Evolutionary conservation across 1,140 invertebrate species (phyloP).

Genomic region (Lucilia sericata): DNA sequence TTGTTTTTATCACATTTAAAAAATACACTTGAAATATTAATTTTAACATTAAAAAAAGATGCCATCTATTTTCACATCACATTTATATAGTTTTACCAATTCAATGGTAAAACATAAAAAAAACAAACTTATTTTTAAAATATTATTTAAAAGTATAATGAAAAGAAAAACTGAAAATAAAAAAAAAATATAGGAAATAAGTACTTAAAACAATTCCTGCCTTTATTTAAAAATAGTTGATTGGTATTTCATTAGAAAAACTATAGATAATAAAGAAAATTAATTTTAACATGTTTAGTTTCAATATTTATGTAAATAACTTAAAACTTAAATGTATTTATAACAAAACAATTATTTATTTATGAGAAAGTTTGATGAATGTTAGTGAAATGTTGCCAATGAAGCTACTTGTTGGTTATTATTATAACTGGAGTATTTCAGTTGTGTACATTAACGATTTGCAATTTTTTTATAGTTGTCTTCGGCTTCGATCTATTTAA

Average conservation of each 20-base stretch:
- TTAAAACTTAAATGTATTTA: not conserved
- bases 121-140: not conserved
- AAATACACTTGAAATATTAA: not conserved
- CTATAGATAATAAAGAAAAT: no score
- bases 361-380: no score
- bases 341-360: not conserved
- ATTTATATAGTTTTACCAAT: not conserved
- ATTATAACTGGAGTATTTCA: no score
- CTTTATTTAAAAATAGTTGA: no score
- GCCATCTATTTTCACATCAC: not conserved
- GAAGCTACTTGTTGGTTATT: no score
- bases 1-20: not conserved
- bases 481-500: no score
- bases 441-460: no score
- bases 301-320: not conserved
- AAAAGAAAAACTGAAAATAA: not conserved
- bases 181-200: not conserved
- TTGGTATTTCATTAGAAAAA: no score
- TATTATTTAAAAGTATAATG: not conserved
- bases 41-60: not conserved
- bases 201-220: no score
- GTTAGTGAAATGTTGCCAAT: no score
- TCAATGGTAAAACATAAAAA: not conserved
- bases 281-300: not conserved
- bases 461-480: no score